Conservation (phyloP, 2,113 vertebrate genomes). For the Petromus typicus region DNA sequence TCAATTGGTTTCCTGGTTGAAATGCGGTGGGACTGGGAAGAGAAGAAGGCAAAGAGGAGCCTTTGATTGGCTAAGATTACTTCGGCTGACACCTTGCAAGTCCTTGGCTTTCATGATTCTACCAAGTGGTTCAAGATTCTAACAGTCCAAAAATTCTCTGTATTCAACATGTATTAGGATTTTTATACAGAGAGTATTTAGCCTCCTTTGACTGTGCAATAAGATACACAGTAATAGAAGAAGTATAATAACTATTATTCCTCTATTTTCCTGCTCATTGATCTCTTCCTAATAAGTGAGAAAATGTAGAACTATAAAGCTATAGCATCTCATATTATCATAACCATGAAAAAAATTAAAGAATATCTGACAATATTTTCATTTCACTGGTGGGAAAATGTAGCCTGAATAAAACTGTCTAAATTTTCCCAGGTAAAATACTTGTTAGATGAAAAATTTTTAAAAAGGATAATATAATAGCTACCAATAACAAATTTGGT, state of each 20-base stretch:
- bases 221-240: neutral
- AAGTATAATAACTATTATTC: neutral
- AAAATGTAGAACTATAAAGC: neutral
- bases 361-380: neutral
- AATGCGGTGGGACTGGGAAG: constrained; percentile 58
- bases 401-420: neutral
- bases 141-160: neutral
- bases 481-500: neutral
- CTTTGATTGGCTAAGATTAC: constrained; percentile 21
- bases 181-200: neutral
- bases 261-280: neutral
- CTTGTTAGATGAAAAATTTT: constrained; percentile 1
- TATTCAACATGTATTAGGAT: neutral
- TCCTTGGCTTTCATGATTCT: neutral
- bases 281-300: neutral
- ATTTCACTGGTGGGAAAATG: constrained; percentile 16
- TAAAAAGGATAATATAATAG: constrained; percentile 1
- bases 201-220: neutral
- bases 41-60: constrained; percentile 54
- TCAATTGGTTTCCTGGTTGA: constrained; percentile 22
- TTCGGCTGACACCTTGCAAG: neutral
- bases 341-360: neutral
- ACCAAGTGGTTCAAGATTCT: neutral
- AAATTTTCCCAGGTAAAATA: neutral
- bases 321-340: neutral